phyloP scores from a whole-genome alignment of 2,888 invertebrate genomes.

The Linhomoeus sp. region DNA sequence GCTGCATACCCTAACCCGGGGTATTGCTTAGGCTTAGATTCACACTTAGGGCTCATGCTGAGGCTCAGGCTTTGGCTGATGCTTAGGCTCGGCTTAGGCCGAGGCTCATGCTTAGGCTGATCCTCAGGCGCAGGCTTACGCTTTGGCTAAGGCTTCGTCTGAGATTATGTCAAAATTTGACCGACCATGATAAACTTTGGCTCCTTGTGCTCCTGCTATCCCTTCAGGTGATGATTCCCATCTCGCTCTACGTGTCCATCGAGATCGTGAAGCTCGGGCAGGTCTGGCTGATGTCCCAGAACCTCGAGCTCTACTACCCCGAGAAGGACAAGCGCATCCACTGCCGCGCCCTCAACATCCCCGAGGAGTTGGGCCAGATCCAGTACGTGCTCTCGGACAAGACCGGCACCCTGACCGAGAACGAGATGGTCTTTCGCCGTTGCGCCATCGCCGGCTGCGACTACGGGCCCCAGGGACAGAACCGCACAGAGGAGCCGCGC shows the following conservation, averaged over 20 bases:
- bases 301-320: conserved; percentile 62
- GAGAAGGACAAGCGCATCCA: conserved; percentile 56
- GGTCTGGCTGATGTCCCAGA: conserved; percentile 80
- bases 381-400: conserved; percentile 91
- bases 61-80: too few species aligned
- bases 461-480: conserved; percentile 39
- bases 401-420: conserved; percentile 84
- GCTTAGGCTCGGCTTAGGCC: too few species aligned
- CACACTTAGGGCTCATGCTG: too few species aligned
- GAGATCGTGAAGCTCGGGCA: conserved; percentile 88
- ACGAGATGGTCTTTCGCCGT: conserved; percentile 81
- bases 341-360: conserved; percentile 58
- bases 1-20: too few species aligned
- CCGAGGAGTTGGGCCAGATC: conserved; percentile 83
- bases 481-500: neutral
- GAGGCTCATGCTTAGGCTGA: too few species aligned
- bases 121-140: too few species aligned
- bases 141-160: too few species aligned
- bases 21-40: too few species aligned
- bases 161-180: neutral
- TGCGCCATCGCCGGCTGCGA: conserved; percentile 73
- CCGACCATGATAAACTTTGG: too few species aligned
- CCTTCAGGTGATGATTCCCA: conserved; percentile 69
- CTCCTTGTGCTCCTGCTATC: too few species aligned
- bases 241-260: conserved; percentile 84